Percentiles rank a stretch among this genome's conserved stretches.
Evolutionary conservation across 2,888 invertebrate species (phyloP).

Genomic region (Leucophenga maculata): DNA sequence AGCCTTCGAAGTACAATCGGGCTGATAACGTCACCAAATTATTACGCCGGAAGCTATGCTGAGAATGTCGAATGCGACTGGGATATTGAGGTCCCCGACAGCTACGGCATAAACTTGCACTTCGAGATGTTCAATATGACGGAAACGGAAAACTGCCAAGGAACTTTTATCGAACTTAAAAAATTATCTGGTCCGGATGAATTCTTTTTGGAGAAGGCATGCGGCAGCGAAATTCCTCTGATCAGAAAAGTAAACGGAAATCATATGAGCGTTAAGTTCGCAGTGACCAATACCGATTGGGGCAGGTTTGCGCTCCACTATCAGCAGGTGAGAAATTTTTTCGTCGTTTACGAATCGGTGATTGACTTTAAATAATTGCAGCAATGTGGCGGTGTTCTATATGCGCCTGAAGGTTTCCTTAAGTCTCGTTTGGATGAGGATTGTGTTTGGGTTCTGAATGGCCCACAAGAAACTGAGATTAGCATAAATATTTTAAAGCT

Average conservation of each 20-base stretch:
- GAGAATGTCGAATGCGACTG: conserved; percentile 83
- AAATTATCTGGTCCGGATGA: conserved; percentile 60
- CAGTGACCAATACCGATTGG: conserved; percentile 72
- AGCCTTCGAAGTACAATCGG: conserved; percentile 77
- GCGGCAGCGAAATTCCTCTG: conserved; percentile 75
- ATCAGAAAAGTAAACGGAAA: conserved; percentile 75
- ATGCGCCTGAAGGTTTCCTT: conserved; percentile 48
- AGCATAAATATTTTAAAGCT: conserved; percentile 56
- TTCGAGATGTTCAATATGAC: conserved; percentile 54
- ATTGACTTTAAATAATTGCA: background rate
- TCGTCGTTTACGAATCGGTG: background rate
- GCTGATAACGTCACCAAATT: conserved; percentile 83
- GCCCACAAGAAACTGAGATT: conserved; percentile 49
- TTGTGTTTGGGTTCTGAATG: conserved; percentile 53
- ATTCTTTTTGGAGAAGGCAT: conserved; percentile 74
- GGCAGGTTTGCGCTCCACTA: conserved; percentile 57
- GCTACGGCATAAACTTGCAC: conserved; percentile 62
- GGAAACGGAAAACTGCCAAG: conserved; percentile 75
- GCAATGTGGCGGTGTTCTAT: conserved; percentile 52
- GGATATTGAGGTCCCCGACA: conserved; percentile 79
- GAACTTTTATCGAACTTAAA: conserved; percentile 76
- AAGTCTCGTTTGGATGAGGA: conserved; percentile 51
- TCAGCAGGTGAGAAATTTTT: conserved; percentile 37
- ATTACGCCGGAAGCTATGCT: conserved; percentile 82
- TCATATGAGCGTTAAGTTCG: conserved; percentile 78